These are phyloP conservation scores for Illadopsis cleaveri DNA, from an alignment of 2,113 vertebrate genomes.

Conservation along the genomic window DNA sequence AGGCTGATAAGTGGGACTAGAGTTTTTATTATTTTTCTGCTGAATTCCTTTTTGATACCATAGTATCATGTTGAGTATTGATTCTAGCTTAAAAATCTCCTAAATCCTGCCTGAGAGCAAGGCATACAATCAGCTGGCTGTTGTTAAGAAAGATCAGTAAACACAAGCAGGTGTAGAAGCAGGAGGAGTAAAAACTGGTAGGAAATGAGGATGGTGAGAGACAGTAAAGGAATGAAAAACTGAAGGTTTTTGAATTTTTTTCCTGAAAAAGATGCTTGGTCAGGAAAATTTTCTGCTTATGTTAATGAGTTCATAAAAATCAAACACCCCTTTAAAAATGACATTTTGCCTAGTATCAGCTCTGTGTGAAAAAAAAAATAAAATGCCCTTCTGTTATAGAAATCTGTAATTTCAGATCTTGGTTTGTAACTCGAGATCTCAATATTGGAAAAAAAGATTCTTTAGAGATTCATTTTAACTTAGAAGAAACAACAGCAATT, in stretches of 20 bases:
- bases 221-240: neutral
- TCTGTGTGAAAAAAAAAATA: neutral
- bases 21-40: neutral
- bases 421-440: neutral
- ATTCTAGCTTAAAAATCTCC: neutral
- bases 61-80: neutral
- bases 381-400: neutral
- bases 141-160: neutral
- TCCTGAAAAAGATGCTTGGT: neutral
- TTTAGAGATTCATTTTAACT: neutral
- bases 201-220: neutral
- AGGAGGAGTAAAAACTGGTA: neutral
- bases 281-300: neutral
- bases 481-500: neutral
- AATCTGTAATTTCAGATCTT: neutral
- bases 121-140: neutral
- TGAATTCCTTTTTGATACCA: neutral
- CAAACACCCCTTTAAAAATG: neutral
- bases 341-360: neutral
- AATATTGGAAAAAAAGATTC: neutral
- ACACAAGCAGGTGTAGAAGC: neutral
- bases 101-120: neutral
- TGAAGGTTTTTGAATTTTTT: neutral
- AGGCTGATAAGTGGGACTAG: neutral
- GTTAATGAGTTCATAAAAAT: neutral